Conservation (phyloP, 1,140 invertebrate species). For the Bombus breviceps region DNA sequence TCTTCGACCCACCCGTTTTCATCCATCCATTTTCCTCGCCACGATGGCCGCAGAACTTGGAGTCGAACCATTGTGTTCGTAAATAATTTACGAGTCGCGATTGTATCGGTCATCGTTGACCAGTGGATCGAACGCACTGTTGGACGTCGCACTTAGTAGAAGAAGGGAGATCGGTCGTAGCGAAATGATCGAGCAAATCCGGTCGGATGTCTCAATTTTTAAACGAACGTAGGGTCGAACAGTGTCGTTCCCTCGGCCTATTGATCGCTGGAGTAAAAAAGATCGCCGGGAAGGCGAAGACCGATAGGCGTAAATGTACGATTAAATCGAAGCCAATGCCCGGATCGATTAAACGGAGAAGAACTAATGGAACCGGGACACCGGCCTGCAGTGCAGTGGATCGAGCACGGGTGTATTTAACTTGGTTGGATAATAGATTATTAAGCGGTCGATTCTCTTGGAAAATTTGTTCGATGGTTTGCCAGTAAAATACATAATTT, state of each 20-base stretch:
- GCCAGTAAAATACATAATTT: not conserved
- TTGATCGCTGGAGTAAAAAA: not conserved
- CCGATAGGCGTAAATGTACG: conserved; percentile 16
- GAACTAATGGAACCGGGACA: not conserved
- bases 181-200: conserved; percentile 3
- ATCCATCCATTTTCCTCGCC: too few species aligned
- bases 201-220: conserved; percentile 23
- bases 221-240: not conserved
- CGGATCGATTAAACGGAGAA: conserved; percentile 22
- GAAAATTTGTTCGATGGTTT: not conserved
- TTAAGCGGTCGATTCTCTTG: not conserved
- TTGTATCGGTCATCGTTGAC: conserved; percentile 49
- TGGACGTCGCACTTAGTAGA: not conserved
- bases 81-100: conserved; percentile 64
- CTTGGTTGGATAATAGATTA: conserved; percentile 10
- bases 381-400: not conserved
- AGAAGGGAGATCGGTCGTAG: not conserved
- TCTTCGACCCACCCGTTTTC: not conserved
- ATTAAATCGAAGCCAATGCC: conserved; percentile 22
- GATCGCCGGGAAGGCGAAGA: not conserved
- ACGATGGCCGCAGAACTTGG: not conserved
- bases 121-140: too few species aligned
- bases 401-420: conserved; percentile 3
- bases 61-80: conserved; percentile 48
- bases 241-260: not conserved